Percentiles rank a stretch among this genome's conserved stretches.
Conservation (phyloP, 2,113 vertebrate species). For the Arenaria interpres region DNA sequence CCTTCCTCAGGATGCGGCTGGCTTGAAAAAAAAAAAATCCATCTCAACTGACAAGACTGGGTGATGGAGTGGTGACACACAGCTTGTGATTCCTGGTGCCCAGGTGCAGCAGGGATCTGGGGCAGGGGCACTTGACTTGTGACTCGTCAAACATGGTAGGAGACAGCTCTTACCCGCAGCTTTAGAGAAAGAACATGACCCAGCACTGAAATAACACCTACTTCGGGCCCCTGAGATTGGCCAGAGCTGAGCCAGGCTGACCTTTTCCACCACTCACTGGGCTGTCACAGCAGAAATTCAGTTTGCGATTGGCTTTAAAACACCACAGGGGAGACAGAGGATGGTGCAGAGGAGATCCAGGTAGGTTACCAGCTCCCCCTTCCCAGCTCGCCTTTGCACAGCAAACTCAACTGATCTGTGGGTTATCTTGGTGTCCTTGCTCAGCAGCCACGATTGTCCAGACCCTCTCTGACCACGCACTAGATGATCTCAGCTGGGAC, state of each 20-base stretch:
- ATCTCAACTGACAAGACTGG: rapidly evolving
- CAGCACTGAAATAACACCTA: not conserved
- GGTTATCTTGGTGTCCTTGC: not conserved
- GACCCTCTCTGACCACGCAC: not conserved
- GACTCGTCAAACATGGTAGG: not conserved
- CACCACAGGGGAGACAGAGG: not conserved
- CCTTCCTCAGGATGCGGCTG: not conserved
- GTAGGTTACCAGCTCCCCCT: not conserved
- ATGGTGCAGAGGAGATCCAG: not conserved
- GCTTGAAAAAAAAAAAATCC: rapidly evolving
- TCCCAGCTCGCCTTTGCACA: not conserved
- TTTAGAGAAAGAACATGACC: not conserved
- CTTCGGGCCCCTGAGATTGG: not conserved
- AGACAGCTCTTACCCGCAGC: not conserved
- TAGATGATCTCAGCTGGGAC: not conserved
- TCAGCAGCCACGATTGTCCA: not conserved
- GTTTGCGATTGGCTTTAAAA: not conserved
- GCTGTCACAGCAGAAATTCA: not conserved
- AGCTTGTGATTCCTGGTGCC: not conserved
- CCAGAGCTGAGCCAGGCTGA: not conserved
- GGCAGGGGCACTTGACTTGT: not conserved
- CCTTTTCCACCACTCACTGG: not conserved
- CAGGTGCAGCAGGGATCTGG: not conserved
- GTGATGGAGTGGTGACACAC: rapidly evolving
- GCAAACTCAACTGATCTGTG: not conserved